Base-by-base conservation (phyloP, 2,888 invertebrate species). In the Malthinus seriepunctatus region DNA sequence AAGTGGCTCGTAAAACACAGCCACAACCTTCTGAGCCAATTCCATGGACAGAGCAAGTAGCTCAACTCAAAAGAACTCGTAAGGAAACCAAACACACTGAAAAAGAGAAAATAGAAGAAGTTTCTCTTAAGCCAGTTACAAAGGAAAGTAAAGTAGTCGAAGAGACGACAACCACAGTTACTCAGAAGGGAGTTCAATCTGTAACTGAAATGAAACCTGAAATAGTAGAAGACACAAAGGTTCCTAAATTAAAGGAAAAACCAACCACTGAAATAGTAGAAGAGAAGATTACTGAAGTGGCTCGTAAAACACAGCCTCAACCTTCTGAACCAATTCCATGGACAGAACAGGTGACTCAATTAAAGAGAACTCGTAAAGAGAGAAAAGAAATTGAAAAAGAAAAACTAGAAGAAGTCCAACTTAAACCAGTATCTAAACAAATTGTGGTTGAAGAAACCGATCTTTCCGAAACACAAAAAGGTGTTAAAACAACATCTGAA, bases 11-110 rank as follows among this genome's bases (percentile, higher is more conserved):
- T 9, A 35, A 35, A 35, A 9, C 10, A 9, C 10, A 35, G 8
- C 35, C 35, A 5, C 35, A 3, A 11, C 54, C 60, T 55, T 51
- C 60, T 50, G 63, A 62, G 56, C 44, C 45, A 52, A 23, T 63
- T 57, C 81, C 83, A 5, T 83, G 84, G 84, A 88, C 84, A 5
- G 83, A 88, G 70, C 86, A 88, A 76, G 80, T 81, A 60, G 78
- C 83, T 31, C 78, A 72, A 39, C 68, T 85, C n/a, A 84, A 83
- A 57, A 76, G 72, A 65, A 69, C 79, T 1, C 74, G 71, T 52
- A 67, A 63, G 69, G 73, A 76, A 33, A 74, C 65, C 54, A 79
- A 78, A 66, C 73, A 74, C 44, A 59, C 78, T 44, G 68, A 69
- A 3, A 78, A 77, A 60, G 79, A 80, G 67, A 73, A 49, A 32